phyloP scores from a whole-genome alignment of 2,888 invertebrate genomes.

The Eupithecia dodoneata region DNA sequence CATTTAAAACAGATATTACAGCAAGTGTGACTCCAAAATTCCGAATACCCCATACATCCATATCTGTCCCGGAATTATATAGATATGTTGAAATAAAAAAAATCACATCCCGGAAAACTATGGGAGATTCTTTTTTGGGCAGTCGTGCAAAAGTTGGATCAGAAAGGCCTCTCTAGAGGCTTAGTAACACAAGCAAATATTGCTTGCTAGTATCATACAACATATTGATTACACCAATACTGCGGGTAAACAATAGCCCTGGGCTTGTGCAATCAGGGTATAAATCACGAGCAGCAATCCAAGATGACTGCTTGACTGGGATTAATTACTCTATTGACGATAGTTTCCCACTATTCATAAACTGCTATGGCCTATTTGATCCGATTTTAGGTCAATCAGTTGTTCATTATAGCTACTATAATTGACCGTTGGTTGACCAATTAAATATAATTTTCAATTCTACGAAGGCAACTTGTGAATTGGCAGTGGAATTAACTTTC shows the following conservation, averaged over 20 bases:
- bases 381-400: constrained; percentile 23
- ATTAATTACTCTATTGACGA: constrained; percentile 61
- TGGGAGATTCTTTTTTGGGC: too few species aligned
- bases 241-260: constrained; percentile 33
- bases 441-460: background rate
- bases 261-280: constrained; percentile 44
- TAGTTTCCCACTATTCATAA: constrained; percentile 41
- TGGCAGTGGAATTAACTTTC: background rate
- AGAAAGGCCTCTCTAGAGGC: background rate
- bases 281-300: constrained; percentile 63
- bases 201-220: background rate
- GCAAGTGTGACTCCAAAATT: too few species aligned
- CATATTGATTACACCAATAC: constrained; percentile 1
- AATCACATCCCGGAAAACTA: too few species aligned
- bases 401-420: constrained; percentile 3
- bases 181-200: background rate
- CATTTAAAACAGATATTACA: too few species aligned
- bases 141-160: too few species aligned
- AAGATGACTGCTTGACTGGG: constrained; percentile 55
- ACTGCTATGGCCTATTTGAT: constrained; percentile 28
- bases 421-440: background rate
- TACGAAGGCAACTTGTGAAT: background rate
- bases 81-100: too few species aligned
- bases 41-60: too few species aligned
- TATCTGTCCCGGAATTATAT: too few species aligned